phyloP scores from a whole-genome alignment of 2,113 vertebrate species.

The Psilopsiagon aurifrons region DNA sequence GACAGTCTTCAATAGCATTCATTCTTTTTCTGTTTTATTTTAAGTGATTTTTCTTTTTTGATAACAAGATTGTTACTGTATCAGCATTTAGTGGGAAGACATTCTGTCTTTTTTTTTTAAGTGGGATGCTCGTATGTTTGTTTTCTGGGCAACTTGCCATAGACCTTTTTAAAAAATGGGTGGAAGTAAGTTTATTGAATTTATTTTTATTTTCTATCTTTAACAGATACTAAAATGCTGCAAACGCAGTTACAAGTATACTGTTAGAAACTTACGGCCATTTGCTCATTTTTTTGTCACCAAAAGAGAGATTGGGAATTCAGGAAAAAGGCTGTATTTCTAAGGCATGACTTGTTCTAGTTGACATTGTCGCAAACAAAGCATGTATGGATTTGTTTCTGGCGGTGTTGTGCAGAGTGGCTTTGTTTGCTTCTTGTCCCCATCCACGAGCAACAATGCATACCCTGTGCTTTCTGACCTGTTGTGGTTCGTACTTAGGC shows the following conservation, averaged over 20 bases:
- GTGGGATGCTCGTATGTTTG: neutral
- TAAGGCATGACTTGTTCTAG: neutral
- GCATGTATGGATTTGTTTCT: neutral
- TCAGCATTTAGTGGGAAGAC: neutral
- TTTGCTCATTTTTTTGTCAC: neutral
- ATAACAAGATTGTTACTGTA: neutral
- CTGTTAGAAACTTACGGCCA: neutral
- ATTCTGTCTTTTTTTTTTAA: neutral
- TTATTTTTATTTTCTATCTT: neutral
- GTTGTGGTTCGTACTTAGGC: neutral
- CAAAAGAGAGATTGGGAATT: neutral
- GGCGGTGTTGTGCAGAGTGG: accelerated
- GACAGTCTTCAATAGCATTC: slow-evolving; percentile 61
- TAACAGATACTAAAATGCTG: neutral
- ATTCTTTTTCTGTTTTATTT: slow-evolving; percentile 39
- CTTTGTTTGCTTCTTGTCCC: neutral
- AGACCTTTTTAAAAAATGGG: neutral
- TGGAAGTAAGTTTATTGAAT: neutral
- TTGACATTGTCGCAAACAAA: neutral
- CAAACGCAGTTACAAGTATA: neutral
- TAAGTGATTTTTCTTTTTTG: slow-evolving; percentile 6
- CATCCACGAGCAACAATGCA: accelerated
- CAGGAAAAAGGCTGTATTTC: neutral
- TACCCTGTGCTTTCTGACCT: neutral
- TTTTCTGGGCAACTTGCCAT: slow-evolving; percentile 6